Percentiles rank a stretch among this genome's conserved stretches.
These are phyloP conservation scores for Pedicia rivosa DNA, from an alignment of 2,888 invertebrate genomes.

Conservation along the genomic window DNA sequence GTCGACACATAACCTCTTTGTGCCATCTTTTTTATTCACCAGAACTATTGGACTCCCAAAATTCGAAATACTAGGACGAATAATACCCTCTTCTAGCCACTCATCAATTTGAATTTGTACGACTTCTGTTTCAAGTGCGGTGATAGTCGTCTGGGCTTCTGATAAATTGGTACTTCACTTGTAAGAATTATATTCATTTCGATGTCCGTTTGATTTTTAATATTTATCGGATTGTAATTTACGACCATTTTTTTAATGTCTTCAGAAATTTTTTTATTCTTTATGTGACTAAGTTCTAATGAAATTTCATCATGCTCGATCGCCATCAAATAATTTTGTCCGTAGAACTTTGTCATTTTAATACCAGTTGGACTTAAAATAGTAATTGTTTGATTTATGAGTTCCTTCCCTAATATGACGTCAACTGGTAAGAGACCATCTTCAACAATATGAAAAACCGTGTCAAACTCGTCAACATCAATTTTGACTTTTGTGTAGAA, in stretches of 20 bases:
- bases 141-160: conserved; percentile 15
- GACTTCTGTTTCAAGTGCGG: conserved; percentile 12
- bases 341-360: neutral
- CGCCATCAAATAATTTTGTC: neutral
- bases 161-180: conserved; percentile 17
- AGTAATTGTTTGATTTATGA: neutral
- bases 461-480: neutral
- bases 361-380: neutral
- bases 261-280: neutral
- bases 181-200: conserved; percentile 17
- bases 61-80: conserved; percentile 17
- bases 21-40: conserved; percentile 12
- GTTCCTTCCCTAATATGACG: neutral
- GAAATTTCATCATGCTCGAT: neutral
- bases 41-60: conserved; percentile 16
- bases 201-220: neutral
- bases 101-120: conserved; percentile 16
- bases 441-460: neutral
- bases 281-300: neutral
- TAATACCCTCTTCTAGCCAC: conserved; percentile 18
- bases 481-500: neutral
- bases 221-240: neutral
- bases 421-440: too few species aligned
- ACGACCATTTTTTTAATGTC: neutral
- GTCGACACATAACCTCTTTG: conserved; percentile 19